A percentile compares a stretch with the other conserved stretches of the same genome.
phyloP scores from a whole-genome alignment of 2,888 invertebrate species.

The Mystacides longicornis region DNA sequence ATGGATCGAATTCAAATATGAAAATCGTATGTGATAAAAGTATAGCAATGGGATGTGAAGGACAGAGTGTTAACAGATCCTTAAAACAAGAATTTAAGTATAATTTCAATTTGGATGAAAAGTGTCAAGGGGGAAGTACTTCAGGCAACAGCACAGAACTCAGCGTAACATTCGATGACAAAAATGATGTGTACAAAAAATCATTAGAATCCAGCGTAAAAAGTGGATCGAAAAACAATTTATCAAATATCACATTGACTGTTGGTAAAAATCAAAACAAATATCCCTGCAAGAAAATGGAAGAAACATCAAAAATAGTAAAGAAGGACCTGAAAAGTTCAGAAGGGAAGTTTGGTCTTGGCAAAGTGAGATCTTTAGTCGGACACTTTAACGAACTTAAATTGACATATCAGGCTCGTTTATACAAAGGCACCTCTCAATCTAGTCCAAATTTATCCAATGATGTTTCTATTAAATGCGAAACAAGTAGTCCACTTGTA shows the following conservation, averaged over 20 bases:
- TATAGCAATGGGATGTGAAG: too few species aligned
- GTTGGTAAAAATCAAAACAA: not conserved
- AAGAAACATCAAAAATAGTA: not conserved
- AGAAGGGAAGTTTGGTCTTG: conserved; percentile 52
- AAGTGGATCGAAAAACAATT: not conserved
- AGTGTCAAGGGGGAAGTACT: not conserved
- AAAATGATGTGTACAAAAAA: not conserved
- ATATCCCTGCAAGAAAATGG: too few species aligned
- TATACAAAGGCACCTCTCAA: conserved; percentile 41
- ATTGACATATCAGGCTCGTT: conserved; percentile 40
- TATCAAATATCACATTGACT: not conserved
- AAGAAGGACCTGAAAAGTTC: not conserved
- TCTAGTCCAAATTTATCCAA: conserved; percentile 44
- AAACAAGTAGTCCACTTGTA: conserved; percentile 2
- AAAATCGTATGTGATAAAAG: not conserved
- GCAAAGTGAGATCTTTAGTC: conserved; percentile 62
- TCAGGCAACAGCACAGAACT: not conserved
- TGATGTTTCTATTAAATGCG: conserved; percentile 14
- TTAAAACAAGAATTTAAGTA: not conserved
- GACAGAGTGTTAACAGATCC: too few species aligned
- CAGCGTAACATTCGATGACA: not conserved
- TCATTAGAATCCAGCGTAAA: not conserved
- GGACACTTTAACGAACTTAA: conserved; percentile 58
- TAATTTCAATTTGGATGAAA: conserved; percentile 1
- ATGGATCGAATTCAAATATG: not conserved